Conservation (phyloP, 2,888 invertebrate species). For the Quadriops clusia region DNA sequence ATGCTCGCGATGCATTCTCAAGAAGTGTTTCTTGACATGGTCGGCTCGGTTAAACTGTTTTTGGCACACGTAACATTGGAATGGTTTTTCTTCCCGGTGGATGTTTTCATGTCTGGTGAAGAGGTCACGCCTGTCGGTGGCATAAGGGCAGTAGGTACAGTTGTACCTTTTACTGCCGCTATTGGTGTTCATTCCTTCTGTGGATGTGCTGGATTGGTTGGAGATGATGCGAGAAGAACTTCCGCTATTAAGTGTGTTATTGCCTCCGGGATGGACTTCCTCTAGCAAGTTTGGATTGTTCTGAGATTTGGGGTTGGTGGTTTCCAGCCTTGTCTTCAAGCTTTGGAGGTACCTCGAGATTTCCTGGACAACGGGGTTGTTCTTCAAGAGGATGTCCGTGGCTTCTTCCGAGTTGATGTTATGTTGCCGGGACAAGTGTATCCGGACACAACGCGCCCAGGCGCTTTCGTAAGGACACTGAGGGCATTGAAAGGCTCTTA, state of each 20-base stretch:
- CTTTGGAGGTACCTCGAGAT: slow-evolving; percentile 59
- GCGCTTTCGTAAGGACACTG: slow-evolving; percentile 65
- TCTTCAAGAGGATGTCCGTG: slow-evolving; percentile 51
- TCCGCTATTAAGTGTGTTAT: slow-evolving; percentile 8
- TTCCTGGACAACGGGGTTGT: slow-evolving; percentile 63
- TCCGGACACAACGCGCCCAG: slow-evolving; percentile 63
- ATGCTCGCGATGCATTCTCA: slow-evolving; percentile 84
- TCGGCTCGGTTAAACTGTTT: slow-evolving; percentile 91
- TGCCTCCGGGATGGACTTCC: slow-evolving; percentile 13
- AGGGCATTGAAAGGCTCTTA: slow-evolving; percentile 50
- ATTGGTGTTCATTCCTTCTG: slow-evolving; percentile 6
- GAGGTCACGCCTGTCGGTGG: slow-evolving; percentile 80
- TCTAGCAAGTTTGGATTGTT: slow-evolving; percentile 26
- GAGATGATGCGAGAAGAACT: slow-evolving; percentile 10
- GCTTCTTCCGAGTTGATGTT: slow-evolving; percentile 52
- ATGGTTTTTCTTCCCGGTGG: slow-evolving; percentile 86
- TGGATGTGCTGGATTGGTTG: slow-evolving; percentile 7
- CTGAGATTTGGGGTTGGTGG: slow-evolving; percentile 31
- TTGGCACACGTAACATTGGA: slow-evolving; percentile 84
- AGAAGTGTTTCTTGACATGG: slow-evolving; percentile 88
- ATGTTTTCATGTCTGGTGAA: slow-evolving; percentile 89
- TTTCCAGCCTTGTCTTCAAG: slow-evolving; percentile 51
- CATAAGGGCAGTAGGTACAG: slow-evolving; percentile 81
- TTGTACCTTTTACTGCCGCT: slow-evolving; percentile 58
- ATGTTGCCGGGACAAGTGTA: slow-evolving; percentile 62